Percentiles rank a stretch among this genome's conserved stretches.
phyloP scores from a whole-genome alignment of 2,797 vertebrate species.

The Tarsius wallacei region DNA sequence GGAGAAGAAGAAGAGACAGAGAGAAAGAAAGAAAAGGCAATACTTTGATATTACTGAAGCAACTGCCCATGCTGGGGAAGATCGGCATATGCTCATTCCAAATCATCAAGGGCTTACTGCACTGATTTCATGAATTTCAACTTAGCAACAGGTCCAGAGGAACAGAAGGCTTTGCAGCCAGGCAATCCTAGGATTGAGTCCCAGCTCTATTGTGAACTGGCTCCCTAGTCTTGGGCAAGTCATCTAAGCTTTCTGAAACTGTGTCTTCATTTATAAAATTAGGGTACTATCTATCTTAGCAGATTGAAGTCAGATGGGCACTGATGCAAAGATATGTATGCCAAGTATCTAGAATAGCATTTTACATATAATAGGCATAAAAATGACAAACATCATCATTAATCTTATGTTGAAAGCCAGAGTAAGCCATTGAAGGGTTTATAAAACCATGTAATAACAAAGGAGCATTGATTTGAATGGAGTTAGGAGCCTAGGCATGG shows the following conservation, averaged over 20 bases:
- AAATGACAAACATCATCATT: neutral
- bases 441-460: neutral
- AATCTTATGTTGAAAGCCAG: neutral
- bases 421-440: neutral
- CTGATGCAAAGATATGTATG: neutral
- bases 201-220: neutral
- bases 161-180: neutral
- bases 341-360: neutral
- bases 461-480: neutral
- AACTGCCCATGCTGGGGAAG: neutral
- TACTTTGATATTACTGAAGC: neutral
- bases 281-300: neutral
- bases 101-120: neutral
- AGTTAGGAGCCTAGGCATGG: neutral
- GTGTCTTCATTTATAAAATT: neutral
- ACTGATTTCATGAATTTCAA: neutral
- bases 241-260: neutral
- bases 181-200: neutral
- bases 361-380: neutral
- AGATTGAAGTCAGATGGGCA: neutral
- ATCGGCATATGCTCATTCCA: neutral
- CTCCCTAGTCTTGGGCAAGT: neutral
- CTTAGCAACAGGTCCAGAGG: neutral
- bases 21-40: neutral
- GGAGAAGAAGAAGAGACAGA: neutral